Conservation (phyloP, 2,888 invertebrate genomes). For the Abscondita cerata region DNA sequence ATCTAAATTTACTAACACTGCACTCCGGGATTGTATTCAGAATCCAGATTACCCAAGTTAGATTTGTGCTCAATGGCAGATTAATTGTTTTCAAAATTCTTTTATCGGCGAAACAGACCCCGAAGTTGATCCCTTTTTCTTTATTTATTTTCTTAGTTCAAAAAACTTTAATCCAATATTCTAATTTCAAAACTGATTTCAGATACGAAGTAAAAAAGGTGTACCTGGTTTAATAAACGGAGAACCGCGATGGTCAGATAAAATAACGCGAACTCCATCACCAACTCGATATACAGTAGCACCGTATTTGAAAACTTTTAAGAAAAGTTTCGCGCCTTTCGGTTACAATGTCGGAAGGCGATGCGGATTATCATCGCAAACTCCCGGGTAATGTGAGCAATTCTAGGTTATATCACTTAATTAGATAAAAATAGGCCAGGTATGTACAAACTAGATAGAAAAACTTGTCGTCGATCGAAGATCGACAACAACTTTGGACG, state of each 20-base stretch:
- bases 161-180: no score
- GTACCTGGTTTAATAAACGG: slow-evolving; percentile 49
- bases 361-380: slow-evolving; percentile 33
- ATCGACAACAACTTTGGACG: slow-evolving; percentile 58
- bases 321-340: slow-evolving; percentile 45
- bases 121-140: no score
- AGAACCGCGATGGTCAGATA: slow-evolving; percentile 47
- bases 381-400: slow-evolving; percentile 48
- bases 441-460: slow-evolving; percentile 43
- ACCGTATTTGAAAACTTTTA: slow-evolving; percentile 33
- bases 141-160: no score
- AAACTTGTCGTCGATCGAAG: slow-evolving; percentile 49
- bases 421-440: slow-evolving; percentile 43
- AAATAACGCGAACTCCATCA: slow-evolving; percentile 48
- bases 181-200: no score
- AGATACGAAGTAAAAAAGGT: slow-evolving; percentile 50
- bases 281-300: slow-evolving; percentile 49
- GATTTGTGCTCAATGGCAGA: no score
- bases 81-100: no score
- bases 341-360: slow-evolving; percentile 31
- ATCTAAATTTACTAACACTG: no score
- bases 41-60: no score
- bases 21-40: no score
- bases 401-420: slow-evolving; percentile 12
- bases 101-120: no score